phyloP scores from a whole-genome alignment of 1,140 invertebrate species.

The Cyphomyrmex costatus region DNA sequence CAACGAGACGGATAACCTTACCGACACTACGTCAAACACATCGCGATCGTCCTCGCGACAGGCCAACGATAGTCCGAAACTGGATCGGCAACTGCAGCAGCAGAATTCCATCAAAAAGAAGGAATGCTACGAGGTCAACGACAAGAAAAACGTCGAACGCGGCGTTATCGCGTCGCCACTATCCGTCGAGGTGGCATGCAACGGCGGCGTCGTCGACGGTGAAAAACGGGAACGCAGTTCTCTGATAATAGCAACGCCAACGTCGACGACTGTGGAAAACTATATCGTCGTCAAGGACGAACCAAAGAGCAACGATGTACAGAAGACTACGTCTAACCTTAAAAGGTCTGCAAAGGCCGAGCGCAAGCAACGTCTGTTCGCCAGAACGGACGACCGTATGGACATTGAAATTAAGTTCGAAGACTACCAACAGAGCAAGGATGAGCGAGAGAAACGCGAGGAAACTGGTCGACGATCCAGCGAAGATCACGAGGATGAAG shows the following conservation, averaged over 20 bases:
- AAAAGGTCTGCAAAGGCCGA: slow-evolving; percentile 82
- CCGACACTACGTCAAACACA: slow-evolving; percentile 77
- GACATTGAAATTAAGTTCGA: slow-evolving; percentile 84
- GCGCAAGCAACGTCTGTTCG: slow-evolving; percentile 83
- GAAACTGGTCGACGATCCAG: slow-evolving; percentile 79
- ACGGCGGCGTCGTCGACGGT: not conserved
- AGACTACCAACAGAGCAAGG: slow-evolving; percentile 79
- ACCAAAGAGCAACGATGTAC: slow-evolving; percentile 65
- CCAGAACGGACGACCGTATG: slow-evolving; percentile 83
- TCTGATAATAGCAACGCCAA: not conserved
- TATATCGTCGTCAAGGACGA: slow-evolving; percentile 67
- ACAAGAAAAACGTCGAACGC: slow-evolving; percentile 64
- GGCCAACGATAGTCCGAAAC: slow-evolving; percentile 44
- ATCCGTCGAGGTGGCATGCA: slow-evolving; percentile 12
- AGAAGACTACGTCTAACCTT: slow-evolving; percentile 75
- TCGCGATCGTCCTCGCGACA: slow-evolving; percentile 77
- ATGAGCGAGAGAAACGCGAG: slow-evolving; percentile 78
- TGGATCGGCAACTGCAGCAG: slow-evolving; percentile 70
- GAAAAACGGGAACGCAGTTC: slow-evolving; percentile 18
- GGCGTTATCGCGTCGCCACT: slow-evolving; percentile 10
- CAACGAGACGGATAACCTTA: slow-evolving; percentile 80
- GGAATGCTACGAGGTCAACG: slow-evolving; percentile 79
- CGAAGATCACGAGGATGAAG: slow-evolving; percentile 84
- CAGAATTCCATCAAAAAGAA: slow-evolving; percentile 73
- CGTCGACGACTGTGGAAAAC: not conserved